phyloP scores from a whole-genome alignment of 2,888 invertebrate genomes.

The Lithophane socia region DNA sequence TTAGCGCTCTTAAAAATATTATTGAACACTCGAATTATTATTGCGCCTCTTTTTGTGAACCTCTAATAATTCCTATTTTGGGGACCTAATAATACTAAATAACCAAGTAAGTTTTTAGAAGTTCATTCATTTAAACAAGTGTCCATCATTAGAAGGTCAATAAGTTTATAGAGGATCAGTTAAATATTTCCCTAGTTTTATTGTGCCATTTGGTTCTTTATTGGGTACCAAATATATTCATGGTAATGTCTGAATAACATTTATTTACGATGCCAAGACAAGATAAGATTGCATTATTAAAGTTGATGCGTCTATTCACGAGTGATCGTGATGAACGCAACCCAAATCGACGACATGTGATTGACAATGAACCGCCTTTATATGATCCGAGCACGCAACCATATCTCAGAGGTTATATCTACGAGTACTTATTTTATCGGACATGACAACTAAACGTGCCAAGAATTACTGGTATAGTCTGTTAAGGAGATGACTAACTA shows the following conservation, averaged over 20 bases:
- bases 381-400: constrained; percentile 42
- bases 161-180: background rate
- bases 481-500: constrained; percentile 13
- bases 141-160: background rate
- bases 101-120: background rate
- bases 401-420: constrained; percentile 12
- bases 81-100: too few species aligned
- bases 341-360: constrained; percentile 37
- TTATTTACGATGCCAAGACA: constrained; percentile 29
- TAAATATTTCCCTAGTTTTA: constrained; percentile 21
- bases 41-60: too few species aligned
- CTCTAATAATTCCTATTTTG: too few species aligned
- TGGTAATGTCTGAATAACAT: constrained; percentile 32
- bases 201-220: constrained; percentile 24
- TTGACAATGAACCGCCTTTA: constrained; percentile 54
- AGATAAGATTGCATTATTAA: constrained; percentile 33
- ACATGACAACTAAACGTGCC: constrained; percentile 32
- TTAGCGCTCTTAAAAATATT: too few species aligned
- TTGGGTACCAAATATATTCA: constrained; percentile 27
- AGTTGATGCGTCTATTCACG: constrained; percentile 41
- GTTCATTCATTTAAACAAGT: background rate
- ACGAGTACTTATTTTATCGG: constrained; percentile 1
- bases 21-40: too few species aligned
- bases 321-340: constrained; percentile 38
- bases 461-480: constrained; percentile 13